Conservation (phyloP, 1,140 invertebrate genomes). For the Bicyclus anynana region DNA sequence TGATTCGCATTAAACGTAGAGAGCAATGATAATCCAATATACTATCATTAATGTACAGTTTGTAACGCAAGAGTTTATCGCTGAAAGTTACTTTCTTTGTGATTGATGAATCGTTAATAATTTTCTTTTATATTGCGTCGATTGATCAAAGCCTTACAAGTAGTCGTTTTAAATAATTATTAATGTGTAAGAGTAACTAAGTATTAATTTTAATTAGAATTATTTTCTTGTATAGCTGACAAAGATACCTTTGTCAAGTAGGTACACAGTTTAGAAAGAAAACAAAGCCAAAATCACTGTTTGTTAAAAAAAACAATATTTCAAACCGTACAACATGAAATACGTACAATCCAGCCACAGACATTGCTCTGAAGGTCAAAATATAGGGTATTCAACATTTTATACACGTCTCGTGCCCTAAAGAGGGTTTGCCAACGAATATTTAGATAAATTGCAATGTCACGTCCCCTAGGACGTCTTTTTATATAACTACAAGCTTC, state of each 20-base stretch:
- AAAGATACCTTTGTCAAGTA: no score
- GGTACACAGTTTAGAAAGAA: no score
- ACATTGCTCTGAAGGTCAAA: not conserved
- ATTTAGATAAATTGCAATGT: slow-evolving; percentile 17
- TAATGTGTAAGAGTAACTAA: no score
- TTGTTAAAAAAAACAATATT: no score
- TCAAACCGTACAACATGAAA: not conserved
- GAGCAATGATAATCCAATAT: slow-evolving; percentile 17
- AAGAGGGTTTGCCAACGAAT: slow-evolving; percentile 15
- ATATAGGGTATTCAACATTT: slow-evolving; percentile 12
- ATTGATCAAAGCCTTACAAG: no score
- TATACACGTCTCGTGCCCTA: slow-evolving; percentile 4
- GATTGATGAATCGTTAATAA: not conserved
- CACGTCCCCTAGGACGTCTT: slow-evolving; percentile 3
- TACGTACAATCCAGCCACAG: not conserved
- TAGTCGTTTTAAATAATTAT: no score
- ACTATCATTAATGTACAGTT: slow-evolving; percentile 7
- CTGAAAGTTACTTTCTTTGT: not conserved
- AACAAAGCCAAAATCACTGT: no score
- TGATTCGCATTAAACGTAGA: slow-evolving; percentile 13
- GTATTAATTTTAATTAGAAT: no score
- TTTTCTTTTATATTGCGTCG: not conserved
- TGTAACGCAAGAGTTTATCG: slow-evolving; percentile 1
- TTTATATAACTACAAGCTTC: slow-evolving; percentile 2
- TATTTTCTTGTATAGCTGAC: no score